Percentiles rank a stretch among this genome's conserved stretches.
Conservation (phyloP, 2,113 vertebrate species). For the Ochotona curzoniae region DNA sequence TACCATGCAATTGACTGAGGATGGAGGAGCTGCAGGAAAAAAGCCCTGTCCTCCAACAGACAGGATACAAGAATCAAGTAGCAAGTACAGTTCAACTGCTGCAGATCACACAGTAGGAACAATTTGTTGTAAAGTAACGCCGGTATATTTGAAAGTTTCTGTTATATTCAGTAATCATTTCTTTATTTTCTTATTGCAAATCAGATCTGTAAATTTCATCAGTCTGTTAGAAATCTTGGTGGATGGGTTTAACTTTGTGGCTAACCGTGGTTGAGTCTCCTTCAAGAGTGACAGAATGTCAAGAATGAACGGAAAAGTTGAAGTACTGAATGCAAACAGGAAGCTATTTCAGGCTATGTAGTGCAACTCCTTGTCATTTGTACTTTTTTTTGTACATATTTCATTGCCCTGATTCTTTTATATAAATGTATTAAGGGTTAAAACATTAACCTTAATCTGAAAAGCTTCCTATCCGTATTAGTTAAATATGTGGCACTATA, state of each 20-base stretch:
- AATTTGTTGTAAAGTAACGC: not conserved
- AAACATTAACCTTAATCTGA: slow-evolving; percentile 46
- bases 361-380: not conserved
- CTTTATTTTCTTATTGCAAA: not conserved
- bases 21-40: not conserved
- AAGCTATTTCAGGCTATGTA: not conserved
- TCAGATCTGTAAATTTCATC: not conserved
- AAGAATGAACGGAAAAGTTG: not conserved
- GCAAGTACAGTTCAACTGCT: not conserved
- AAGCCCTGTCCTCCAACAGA: not conserved
- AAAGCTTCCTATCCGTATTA: not conserved
- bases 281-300: not conserved
- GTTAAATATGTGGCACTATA: not conserved
- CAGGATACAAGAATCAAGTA: fast-evolving
- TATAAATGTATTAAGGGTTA: slow-evolving; percentile 49
- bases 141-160: not conserved
- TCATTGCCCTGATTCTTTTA: slow-evolving; percentile 15
- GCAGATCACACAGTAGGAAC: not conserved
- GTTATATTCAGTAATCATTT: not conserved
- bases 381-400: slow-evolving; percentile 14
- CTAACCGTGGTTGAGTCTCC: not conserved
- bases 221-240: not conserved
- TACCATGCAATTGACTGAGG: not conserved
- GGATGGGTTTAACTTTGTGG: not conserved
- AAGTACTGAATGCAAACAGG: not conserved